Conservation (phyloP, 2,797 vertebrate species). For the Enteromius treurensis region DNA sequence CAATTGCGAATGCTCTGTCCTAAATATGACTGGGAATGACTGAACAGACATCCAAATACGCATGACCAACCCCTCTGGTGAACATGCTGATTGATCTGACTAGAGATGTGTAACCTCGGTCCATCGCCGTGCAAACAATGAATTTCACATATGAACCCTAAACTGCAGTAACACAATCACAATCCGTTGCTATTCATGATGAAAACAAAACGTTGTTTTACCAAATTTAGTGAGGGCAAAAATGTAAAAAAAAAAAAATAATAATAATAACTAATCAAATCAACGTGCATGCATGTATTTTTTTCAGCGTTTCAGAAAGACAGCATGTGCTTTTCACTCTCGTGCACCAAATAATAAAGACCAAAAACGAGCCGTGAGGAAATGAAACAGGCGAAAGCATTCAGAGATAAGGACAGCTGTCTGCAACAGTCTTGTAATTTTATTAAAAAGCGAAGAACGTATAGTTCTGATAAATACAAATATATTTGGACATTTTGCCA, state of each 20-base stretch:
- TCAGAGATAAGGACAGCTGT: slow-evolving; percentile 72
- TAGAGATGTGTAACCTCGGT: slow-evolving; percentile 67
- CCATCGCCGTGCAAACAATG: slow-evolving; percentile 59
- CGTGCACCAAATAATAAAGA: slow-evolving; percentile 63
- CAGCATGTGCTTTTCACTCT: slow-evolving; percentile 33
- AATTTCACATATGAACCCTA: slow-evolving; percentile 11
- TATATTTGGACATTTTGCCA: slow-evolving; percentile 64
- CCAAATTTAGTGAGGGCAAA: neutral
- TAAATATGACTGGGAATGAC: slow-evolving; percentile 40
- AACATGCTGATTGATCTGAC: slow-evolving; percentile 55
- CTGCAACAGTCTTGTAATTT: slow-evolving; percentile 69
- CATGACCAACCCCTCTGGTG: slow-evolving; percentile 32
- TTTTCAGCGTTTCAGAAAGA: neutral
- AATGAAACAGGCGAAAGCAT: slow-evolving; percentile 70
- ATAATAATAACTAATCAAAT: neutral
- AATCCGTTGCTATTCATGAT: slow-evolving; percentile 3
- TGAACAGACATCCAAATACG: slow-evolving; percentile 49
- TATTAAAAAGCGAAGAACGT: slow-evolving; percentile 70
- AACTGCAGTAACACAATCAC: neutral
- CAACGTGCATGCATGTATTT: slow-evolving; percentile 5
- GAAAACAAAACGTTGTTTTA: neutral
- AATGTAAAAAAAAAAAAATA: too few species aligned
- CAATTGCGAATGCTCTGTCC: slow-evolving; percentile 11
- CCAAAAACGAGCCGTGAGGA: slow-evolving; percentile 69
- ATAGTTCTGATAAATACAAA: slow-evolving; percentile 53